Evolutionary conservation across 2,113 vertebrate genomes (phyloP).

Genomic region (Osmerus mordax): DNA sequence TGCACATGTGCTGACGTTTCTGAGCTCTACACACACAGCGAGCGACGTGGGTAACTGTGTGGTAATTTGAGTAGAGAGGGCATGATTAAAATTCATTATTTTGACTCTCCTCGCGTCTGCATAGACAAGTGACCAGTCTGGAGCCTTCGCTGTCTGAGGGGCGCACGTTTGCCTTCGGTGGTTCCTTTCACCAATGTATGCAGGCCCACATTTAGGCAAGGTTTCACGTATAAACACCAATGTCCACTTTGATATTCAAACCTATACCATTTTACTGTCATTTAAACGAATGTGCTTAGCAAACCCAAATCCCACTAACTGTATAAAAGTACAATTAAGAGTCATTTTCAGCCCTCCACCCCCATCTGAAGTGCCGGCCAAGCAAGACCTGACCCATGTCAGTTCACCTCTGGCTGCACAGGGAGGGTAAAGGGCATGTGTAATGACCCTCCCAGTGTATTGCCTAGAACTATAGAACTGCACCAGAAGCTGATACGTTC

Average conservation of each 20-base stretch:
- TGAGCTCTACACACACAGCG: slow-evolving; percentile 28
- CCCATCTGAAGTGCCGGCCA: slow-evolving; percentile 45
- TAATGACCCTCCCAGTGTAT: slow-evolving; percentile 76
- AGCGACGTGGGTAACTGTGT: slow-evolving; percentile 54
- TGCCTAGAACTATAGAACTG: slow-evolving; percentile 74
- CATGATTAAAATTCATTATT: slow-evolving; percentile 70
- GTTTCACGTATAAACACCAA: not conserved
- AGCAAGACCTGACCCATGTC: slow-evolving; percentile 74
- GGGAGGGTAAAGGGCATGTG: slow-evolving; percentile 74
- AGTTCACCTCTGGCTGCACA: slow-evolving; percentile 79
- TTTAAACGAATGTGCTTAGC: not conserved
- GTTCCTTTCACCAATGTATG: not conserved
- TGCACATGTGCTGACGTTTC: slow-evolving; percentile 41
- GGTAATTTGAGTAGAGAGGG: slow-evolving; percentile 64
- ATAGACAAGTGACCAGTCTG: slow-evolving; percentile 63
- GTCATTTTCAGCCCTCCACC: too few species aligned
- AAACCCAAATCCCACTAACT: not conserved
- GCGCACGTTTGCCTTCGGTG: slow-evolving; percentile 50
- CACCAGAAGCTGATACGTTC: slow-evolving; percentile 72
- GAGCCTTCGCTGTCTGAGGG: slow-evolving; percentile 62
- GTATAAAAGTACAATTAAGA: too few species aligned
- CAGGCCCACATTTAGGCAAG: too few species aligned
- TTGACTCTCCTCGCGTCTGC: slow-evolving; percentile 60
- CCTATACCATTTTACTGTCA: too few species aligned
- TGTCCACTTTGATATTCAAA: not conserved